Evolutionary conservation across 2,797 vertebrate species (phyloP), one percentile per base, ranked within the genome.

Genomic region (Smutsia temminckii): DNA sequence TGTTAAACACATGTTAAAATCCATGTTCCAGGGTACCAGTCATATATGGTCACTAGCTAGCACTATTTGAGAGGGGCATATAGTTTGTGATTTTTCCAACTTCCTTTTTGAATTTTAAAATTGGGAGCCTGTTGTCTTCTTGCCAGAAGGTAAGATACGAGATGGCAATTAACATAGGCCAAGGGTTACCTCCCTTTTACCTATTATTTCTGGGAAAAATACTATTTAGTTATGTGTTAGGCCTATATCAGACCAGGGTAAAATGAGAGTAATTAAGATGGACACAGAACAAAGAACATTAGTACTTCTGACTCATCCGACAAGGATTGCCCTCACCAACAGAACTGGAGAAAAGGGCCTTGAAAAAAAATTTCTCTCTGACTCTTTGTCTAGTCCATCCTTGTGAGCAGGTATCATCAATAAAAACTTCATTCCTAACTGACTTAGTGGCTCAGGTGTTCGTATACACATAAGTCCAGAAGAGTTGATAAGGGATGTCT

Each of bases 81-180:
- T 55, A 55, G 12, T 93, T 90, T 3, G n/a, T 34, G 18, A 51
- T 49, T 71, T 88, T 90, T 72, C n/a, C 34, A 55, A 55, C 94
- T 95, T 93, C 40, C 27, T 6, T 94, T 81, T 64, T 78, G 18
- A 90, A 85, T 75, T 96, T 96, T 37, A 71, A 93, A 96, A 61
- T 55, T 16, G 51, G 64, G 18, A 91, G 40, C 64, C 40, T 80
- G 20, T 71, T 87, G 32, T 51, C 29, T 88, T 23, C 40, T 32
- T 25, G 10, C 7, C 46, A 74, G 42, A 94, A 93, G 49, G 69
- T 77, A 11, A 93, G 46, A 16, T 85, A 16, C 85, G 80, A 51
- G 68, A 87, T 69, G n/a, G 21, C n/a, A 85, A 85, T 84, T 80
- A 72, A 88, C 59, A 64, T 75, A 95, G 32, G 46, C 42, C 61